Conservation (phyloP, 2,888 invertebrate genomes). For the Pandemis corylana region DNA sequence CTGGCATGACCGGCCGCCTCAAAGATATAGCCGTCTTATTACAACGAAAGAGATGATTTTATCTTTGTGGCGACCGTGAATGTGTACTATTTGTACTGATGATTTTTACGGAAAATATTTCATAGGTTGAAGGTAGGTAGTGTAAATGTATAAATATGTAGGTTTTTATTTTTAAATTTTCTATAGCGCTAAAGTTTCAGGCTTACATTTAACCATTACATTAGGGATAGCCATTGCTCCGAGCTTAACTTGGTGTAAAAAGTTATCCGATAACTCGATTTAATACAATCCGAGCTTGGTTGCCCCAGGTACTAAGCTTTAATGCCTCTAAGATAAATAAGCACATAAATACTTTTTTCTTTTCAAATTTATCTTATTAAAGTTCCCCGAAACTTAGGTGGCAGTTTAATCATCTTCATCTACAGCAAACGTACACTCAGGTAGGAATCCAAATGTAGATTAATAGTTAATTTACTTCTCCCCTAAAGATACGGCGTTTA, state of each 20-base stretch:
- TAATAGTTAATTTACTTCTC: slow-evolving; percentile 26
- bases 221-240: slow-evolving; percentile 2
- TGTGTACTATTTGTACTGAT: too few relatives aligned
- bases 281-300: slow-evolving; percentile 1
- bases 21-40: too few relatives aligned
- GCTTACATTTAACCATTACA: not conserved
- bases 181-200: not conserved
- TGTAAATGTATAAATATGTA: not conserved
- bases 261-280: slow-evolving; percentile 4
- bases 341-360: slow-evolving; percentile 6
- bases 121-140: too few relatives aligned
- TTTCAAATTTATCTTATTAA: slow-evolving; percentile 19
- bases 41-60: too few relatives aligned
- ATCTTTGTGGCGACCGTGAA: too few relatives aligned
- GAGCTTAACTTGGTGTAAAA: not conserved
- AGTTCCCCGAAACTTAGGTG: slow-evolving; percentile 21
- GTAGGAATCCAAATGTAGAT: slow-evolving; percentile 23
- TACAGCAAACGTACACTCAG: slow-evolving; percentile 18
- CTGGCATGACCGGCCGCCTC: too few relatives aligned
- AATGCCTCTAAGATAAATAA: not conserved
- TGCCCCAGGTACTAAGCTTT: slow-evolving; percentile 6
- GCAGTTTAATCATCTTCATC: slow-evolving; percentile 33
- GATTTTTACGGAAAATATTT: too few relatives aligned
- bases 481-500: slow-evolving; percentile 12
- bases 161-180: not conserved